These are phyloP conservation scores for Alexandromys fortis DNA, from an alignment of 2,113 vertebrate species.

Conservation along the genomic window DNA sequence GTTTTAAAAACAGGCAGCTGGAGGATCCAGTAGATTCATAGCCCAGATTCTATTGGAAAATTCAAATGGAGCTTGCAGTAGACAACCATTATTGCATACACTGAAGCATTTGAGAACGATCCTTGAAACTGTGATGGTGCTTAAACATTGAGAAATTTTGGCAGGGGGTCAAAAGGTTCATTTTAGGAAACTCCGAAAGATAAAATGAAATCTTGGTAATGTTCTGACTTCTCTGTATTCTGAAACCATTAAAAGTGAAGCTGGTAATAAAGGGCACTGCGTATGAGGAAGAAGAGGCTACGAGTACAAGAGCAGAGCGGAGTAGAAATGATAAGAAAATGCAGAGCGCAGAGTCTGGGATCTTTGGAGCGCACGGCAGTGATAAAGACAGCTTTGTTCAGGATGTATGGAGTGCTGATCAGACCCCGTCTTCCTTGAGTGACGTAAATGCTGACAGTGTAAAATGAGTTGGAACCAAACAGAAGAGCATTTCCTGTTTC, in stretches of 20 bases:
- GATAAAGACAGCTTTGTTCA: background rate
- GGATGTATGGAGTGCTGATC: background rate
- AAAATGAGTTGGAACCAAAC: background rate
- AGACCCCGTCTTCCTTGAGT: background rate
- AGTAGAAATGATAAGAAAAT: background rate
- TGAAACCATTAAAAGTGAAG: background rate
- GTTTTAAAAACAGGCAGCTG: background rate
- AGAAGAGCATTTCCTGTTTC: background rate
- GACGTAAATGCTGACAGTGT: background rate
- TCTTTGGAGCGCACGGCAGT: background rate
- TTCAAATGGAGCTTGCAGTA: background rate
- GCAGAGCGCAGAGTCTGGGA: background rate
- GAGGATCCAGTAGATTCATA: background rate
- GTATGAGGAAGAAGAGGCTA: background rate
- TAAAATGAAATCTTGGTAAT: background rate
- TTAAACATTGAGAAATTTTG: background rate
- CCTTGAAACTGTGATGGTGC: background rate
- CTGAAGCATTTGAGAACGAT: background rate
- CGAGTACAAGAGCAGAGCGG: background rate
- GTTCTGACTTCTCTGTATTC: background rate
- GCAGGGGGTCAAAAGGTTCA: background rate
- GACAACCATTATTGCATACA: background rate
- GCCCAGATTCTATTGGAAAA: background rate
- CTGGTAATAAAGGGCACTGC: background rate
- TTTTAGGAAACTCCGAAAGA: too few species aligned